Evolutionary conservation across 2,113 vertebrate species (phyloP), one percentile per base, ranked within the genome.

Genomic region (Thryonomys swinderianus): DNA sequence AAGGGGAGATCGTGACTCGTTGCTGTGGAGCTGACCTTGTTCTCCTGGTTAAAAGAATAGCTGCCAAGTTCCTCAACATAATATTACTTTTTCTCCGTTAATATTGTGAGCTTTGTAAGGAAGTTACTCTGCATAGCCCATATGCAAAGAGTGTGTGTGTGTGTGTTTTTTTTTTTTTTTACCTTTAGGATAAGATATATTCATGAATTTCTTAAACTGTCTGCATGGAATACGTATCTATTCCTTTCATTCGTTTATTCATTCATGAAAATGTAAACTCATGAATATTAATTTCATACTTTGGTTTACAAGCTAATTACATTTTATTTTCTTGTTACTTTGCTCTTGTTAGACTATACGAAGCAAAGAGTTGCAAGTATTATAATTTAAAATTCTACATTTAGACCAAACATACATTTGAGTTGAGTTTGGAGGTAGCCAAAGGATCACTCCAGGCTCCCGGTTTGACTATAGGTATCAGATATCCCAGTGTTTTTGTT

Each of bases 81-180:
- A 88, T 2, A 4, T 48, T 5, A 10, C 8, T 73, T 45, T 27
- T 3, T 13, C 3, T 0, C 14, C 20, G 37, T 37, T 3, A 8
- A 14, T 7, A 23, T 42, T 32, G 4, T 34, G 0, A 0, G n/a
- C 5, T 48, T 11, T 40, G 14, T 16, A 32, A 76, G 11, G 34
- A 88, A 48, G 20, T 74, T 53, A n/a, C 11, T 4, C 1, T 3
- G 1, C 23, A 17, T 18, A 79, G 6, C 14, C 9, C 40, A 57
- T 20, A 27, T 17, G 32, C 23, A 40, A 51, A 9, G 20, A 59
- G 20, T 66, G 25, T 17, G n/a, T n/a, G n/a, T n/a, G n/a, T n/a
- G n/a, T n/a, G n/a, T n/a, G n/a, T n/a, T n/a, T n/a, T n/a, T 37
- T 18, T 48, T 37, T 0, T 37, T 18, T 48, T 37, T 1, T 0